Evolutionary conservation across 2,797 vertebrate species (phyloP).

Genomic region (Echiichthys vipera): DNA sequence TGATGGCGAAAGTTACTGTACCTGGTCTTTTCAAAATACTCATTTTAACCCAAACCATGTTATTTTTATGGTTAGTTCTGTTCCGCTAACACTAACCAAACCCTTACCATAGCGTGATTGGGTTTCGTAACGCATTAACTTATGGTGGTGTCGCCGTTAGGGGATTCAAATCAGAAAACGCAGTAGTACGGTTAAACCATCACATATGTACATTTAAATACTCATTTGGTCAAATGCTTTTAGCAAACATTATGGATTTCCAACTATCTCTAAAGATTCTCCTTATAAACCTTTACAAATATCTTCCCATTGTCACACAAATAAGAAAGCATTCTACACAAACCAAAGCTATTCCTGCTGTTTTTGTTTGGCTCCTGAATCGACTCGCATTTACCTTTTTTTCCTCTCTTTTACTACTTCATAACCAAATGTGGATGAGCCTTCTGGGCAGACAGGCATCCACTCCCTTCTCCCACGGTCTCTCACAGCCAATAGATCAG

Average conservation of each 20-base stretch:
- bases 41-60: neutral
- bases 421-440: constrained; percentile 45
- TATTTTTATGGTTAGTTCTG: neutral
- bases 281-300: neutral
- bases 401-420: constrained; percentile 23
- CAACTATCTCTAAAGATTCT: neutral
- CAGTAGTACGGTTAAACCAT: neutral
- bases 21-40: neutral
- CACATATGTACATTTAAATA: neutral
- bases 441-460: constrained; percentile 45
- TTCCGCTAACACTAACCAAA: neutral
- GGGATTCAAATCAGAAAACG: neutral
- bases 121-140: neutral
- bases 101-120: neutral
- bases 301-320: neutral
- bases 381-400: neutral
- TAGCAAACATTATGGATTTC: neutral
- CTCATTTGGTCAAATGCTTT: neutral
- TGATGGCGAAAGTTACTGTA: too few relatives aligned
- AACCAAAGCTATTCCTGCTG: neutral
- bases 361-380: neutral
- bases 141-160: neutral
- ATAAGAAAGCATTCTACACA: neutral
- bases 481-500: constrained; percentile 76
- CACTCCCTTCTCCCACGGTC: constrained; percentile 73